Evolutionary conservation across 2,888 invertebrate genomes (phyloP).

Genomic region (Teleiodes luculella): DNA sequence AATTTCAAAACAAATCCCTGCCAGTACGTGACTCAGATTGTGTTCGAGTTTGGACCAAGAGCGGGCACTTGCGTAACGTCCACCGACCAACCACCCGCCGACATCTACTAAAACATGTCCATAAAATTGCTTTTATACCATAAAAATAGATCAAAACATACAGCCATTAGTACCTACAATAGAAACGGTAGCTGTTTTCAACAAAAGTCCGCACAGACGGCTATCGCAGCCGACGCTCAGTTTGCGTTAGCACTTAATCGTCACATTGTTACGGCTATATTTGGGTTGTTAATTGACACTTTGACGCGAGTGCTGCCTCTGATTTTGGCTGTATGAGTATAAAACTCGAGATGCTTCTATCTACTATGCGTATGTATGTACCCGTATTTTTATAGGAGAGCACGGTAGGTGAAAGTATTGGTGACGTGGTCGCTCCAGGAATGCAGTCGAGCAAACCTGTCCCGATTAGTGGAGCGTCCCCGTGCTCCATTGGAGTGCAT

Average conservation of each 20-base stretch:
- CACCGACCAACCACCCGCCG: not conserved
- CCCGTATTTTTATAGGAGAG: slow-evolving; percentile 6
- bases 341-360: not conserved
- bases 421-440: slow-evolving; percentile 40
- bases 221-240: slow-evolving; percentile 12
- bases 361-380: not conserved
- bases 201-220: not conserved
- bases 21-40: slow-evolving; percentile 75
- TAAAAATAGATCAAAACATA: not conserved
- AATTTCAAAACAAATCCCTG: slow-evolving; percentile 77
- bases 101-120: not conserved
- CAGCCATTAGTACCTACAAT: not conserved
- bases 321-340: not conserved
- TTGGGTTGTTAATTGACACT: slow-evolving; percentile 17
- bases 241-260: slow-evolving; percentile 22
- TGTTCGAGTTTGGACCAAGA: slow-evolving; percentile 24
- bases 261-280: slow-evolving; percentile 21
- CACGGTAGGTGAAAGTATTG: slow-evolving; percentile 32
- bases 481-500: slow-evolving; percentile 26
- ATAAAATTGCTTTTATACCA: not conserved
- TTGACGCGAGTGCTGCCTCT: slow-evolving; percentile 7
- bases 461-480: slow-evolving; percentile 39
- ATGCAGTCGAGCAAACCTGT: slow-evolving; percentile 45
- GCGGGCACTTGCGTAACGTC: slow-evolving; percentile 16
- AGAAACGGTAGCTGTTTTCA: not conserved